Evolutionary conservation across 2,888 invertebrate genomes (phyloP).

Genomic region (Protonemura montana): DNA sequence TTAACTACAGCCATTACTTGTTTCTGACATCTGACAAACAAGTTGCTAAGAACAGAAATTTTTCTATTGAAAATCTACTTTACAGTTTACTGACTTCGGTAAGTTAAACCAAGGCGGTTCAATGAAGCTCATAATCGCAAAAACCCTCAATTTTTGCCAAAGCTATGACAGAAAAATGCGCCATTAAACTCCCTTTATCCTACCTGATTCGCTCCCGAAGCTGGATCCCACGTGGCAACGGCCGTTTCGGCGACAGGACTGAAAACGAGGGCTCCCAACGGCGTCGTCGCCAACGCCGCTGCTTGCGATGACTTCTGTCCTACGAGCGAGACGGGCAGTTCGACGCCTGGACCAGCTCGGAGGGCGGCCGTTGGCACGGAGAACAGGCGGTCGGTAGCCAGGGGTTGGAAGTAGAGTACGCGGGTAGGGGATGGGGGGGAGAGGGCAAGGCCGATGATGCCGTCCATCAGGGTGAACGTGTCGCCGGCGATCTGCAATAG

Average conservation of each 20-base stretch:
- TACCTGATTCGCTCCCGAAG: slow-evolving; percentile 56
- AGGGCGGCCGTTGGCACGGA: slow-evolving; percentile 78
- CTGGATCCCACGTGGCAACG: slow-evolving; percentile 80
- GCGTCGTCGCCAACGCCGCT: slow-evolving; percentile 75
- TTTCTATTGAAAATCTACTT: no score
- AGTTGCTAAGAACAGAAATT: no score
- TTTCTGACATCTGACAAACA: no score
- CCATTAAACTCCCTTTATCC: neutral
- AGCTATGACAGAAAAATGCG: no score
- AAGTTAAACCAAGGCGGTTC: no score
- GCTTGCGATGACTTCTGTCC: slow-evolving; percentile 88
- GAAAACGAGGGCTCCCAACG: slow-evolving; percentile 76
- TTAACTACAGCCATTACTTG: no score
- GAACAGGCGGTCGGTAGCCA: slow-evolving; percentile 79
- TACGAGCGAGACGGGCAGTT: slow-evolving; percentile 77
- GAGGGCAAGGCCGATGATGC: slow-evolving; percentile 74
- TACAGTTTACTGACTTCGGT: no score
- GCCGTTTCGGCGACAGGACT: slow-evolving; percentile 83
- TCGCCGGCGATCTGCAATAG: slow-evolving; percentile 68
- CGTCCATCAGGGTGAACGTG: slow-evolving; percentile 76
- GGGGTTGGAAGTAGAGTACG: slow-evolving; percentile 73
- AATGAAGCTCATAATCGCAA: no score
- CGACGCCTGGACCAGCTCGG: slow-evolving; percentile 76
- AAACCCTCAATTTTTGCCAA: no score
- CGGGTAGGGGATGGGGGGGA: slow-evolving; percentile 64